Base-by-base conservation (phyloP, 2,797 vertebrate species). In the Melanogrammus aeglefinus region DNA sequence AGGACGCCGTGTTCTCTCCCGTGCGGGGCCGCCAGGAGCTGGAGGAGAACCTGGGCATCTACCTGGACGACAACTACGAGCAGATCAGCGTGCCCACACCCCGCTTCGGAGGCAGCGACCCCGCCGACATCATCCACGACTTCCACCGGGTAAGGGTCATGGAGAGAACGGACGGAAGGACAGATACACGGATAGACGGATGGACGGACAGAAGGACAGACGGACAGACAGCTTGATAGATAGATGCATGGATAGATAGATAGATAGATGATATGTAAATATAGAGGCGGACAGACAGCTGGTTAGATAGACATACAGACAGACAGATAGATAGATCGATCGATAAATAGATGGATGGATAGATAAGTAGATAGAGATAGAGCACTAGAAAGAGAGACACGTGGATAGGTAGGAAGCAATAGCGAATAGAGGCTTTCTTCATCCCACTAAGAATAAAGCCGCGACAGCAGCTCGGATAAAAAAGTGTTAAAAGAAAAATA, bases 71-170 rank as follows among this genome's bases (percentile, higher is more conserved):
- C 72, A 96, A 97, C 92, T 97, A 98, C 0, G 96, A 99, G 77
- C 95, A 96, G 80, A 98, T 99, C 92, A 98, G 94, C 0, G 95
- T 99, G 66, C 97, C 97, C 0, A 94, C 97, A 83, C 96, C 97
- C 1, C 95, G 95, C 87, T 97, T 98, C 51, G 96, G 95, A 7
- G 96, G 96, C 2, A 96, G 96, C 0, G 96, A 99, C 85, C 96
- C 97, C 0, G 97, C 97, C 0, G 96, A 98, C 79, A 99, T 99
- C 87, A 96, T 99, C 88, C 97, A 99, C 0, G 97, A 99, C 82
- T 99, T 99, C 88, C 95, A 97, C 85, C 88, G 94, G 91, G 97
- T 99, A 93, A 90, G 96, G 96, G 5, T 10, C 51, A 8, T n/a
- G 7, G 18, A 63, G 2, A 63, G 51, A 36, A 36, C 31, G 31